Evolutionary conservation across 2,113 vertebrate genomes (phyloP), one percentile per base, ranked within the genome.

Genomic region (Siphamia tubifer): DNA sequence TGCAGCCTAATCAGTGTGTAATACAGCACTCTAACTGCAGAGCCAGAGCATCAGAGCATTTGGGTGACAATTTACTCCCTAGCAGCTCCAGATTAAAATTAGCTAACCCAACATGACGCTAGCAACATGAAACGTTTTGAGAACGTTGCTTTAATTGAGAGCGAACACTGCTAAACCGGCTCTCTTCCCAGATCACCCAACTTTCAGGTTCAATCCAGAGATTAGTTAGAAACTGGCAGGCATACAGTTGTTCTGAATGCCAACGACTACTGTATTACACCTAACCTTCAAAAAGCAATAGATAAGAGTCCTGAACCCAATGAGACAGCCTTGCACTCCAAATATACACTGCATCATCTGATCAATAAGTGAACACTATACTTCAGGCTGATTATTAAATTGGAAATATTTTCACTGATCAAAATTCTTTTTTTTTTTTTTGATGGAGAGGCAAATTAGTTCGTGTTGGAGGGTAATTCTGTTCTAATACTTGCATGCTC

Each of bases 1-100:
- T 69, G 68, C 45, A 74, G 72, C 66, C 71, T 72, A 72, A 85
- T 79, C 68, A 72, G 27, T 56, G 68, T 68, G 65, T 65, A 77
- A 79, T 64, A 63, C 10, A 16, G 42, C 60, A 62, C 66, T 44
- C 42, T 39, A 78, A 64, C 36, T 21, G 58, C 57, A 68, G 17
- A 48, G 56, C 19, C 34, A 15, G 21, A 35, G 16, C 15, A 20
- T 48, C n/a, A n/a, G n/a, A 6, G 43, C 23, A 48, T 48, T 36
- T 6, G 61, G 49, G 39, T 53, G 68, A 51, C 27, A 69, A 52
- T 70, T 69, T 48, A 24, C 36, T 60, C 51, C 48, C 9, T 47
- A 36, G 67, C 9, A 42, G 35, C 28, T 2, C 13, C 5, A 11
- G 40, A 74, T 52, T 66, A 35, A 77, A 81, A 65, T 35, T 10